These are phyloP conservation scores for Oreonectes daqikongensis DNA, from an alignment of 2,797 vertebrate genomes.

Conservation along the genomic window DNA sequence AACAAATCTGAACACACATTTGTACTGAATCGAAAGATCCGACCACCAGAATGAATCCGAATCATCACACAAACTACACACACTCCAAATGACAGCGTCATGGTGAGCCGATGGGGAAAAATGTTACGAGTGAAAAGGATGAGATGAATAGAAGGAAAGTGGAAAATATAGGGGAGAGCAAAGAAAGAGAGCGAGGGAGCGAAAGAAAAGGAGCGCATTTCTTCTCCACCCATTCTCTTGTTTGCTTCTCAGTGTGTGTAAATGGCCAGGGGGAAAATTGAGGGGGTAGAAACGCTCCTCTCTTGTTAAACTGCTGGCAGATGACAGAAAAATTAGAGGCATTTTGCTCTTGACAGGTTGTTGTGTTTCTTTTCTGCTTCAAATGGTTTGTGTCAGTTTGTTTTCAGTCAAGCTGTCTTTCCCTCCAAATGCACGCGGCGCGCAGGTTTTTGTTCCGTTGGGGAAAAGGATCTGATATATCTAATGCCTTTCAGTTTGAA, in stretches of 20 bases:
- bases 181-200: conserved; percentile 5
- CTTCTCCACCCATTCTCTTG: conserved; percentile 59
- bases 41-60: neutral
- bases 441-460: conserved; percentile 62
- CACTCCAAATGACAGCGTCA: conserved; percentile 1
- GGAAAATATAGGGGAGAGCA: conserved; percentile 50
- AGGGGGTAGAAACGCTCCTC: conserved; percentile 74
- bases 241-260: conserved; percentile 63
- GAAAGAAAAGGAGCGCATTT: conserved; percentile 52
- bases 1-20: neutral
- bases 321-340: conserved; percentile 87
- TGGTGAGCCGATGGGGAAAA: conserved; percentile 11
- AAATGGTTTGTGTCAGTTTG: conserved; percentile 82
- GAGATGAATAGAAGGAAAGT: conserved; percentile 38
- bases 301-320: conserved; percentile 84
- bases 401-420: conserved; percentile 82
- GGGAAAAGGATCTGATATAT: conserved; percentile 78
- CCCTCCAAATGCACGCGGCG: conserved; percentile 65
- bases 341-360: conserved; percentile 82
- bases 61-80: conserved; percentile 31
- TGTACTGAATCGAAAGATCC: neutral
- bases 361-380: conserved; percentile 80
- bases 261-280: conserved; percentile 70
- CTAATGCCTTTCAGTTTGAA: conserved; percentile 64
- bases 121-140: conserved; percentile 18